phyloP scores from a whole-genome alignment of 2,113 vertebrate genomes.

The Aegithalos caudatus region DNA sequence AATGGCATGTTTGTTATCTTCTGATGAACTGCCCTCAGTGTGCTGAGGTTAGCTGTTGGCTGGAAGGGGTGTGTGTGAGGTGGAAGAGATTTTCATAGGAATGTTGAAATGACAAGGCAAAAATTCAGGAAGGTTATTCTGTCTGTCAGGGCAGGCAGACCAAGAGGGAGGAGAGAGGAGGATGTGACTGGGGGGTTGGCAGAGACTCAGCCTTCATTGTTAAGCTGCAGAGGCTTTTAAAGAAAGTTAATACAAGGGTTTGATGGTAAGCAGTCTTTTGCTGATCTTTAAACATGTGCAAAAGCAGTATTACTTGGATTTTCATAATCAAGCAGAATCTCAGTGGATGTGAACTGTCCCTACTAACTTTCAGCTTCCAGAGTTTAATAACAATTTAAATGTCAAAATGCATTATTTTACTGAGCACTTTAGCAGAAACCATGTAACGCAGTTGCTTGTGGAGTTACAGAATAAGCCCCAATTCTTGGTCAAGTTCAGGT shows the following conservation, averaged over 20 bases:
- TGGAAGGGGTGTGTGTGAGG: not conserved
- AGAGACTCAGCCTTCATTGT: not conserved
- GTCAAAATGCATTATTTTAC: not conserved
- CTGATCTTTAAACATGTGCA: not conserved
- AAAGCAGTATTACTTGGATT: not conserved
- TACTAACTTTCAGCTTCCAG: not conserved
- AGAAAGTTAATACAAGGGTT: not conserved
- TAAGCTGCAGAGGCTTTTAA: not conserved
- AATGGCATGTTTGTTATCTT: not conserved
- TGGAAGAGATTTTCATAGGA: not conserved
- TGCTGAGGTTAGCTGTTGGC: not conserved
- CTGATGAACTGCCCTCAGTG: accelerated
- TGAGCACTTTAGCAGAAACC: not conserved
- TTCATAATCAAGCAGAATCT: not conserved
- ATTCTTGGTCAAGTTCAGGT: not conserved
- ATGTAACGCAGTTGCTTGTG: not conserved
- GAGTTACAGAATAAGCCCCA: not conserved
- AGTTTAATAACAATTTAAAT: not conserved
- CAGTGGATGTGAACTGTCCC: not conserved
- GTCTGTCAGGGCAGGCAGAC: accelerated
- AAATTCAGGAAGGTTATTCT: not conserved
- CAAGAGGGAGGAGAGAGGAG: not conserved
- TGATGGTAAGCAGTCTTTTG: not conserved
- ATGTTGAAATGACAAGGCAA: not conserved
- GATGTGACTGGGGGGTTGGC: not conserved